Conservation (phyloP, 2,888 invertebrate genomes). For the Epistrophe eligans region DNA sequence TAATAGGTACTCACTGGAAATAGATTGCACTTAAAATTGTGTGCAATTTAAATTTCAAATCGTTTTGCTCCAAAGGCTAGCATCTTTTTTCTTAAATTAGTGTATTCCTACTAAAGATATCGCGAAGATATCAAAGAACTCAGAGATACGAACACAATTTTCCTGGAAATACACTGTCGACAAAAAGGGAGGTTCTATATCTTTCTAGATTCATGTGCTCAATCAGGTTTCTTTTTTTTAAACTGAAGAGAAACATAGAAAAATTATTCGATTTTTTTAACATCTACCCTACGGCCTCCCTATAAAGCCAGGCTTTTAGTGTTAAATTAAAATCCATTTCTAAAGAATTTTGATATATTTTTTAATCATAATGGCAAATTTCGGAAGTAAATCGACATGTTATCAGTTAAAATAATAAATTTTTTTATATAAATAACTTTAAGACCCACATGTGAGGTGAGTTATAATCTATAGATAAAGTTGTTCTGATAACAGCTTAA, state of each 20-base stretch:
- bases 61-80: not conserved
- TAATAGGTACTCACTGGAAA: slow-evolving; percentile 30
- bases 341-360: not conserved
- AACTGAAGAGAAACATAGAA: too few relatives aligned
- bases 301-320: too few relatives aligned
- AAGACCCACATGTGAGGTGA: not conserved
- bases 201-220: too few relatives aligned
- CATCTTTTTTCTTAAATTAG: not conserved
- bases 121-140: not conserved
- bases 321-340: not conserved
- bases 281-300: too few relatives aligned
- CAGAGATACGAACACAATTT: not conserved
- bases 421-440: not conserved
- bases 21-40: slow-evolving; percentile 33
- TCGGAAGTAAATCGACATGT: not conserved
- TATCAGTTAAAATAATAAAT: not conserved
- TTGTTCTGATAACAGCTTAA: not conserved
- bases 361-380: not conserved
- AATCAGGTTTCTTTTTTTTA: too few relatives aligned
- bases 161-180: too few relatives aligned
- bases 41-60: slow-evolving; percentile 27
- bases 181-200: not conserved
- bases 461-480: not conserved
- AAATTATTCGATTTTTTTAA: too few relatives aligned
- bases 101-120: not conserved